Evolutionary conservation across 2,113 vertebrate genomes (phyloP).

Genomic region (Ondatra zibethicus): DNA sequence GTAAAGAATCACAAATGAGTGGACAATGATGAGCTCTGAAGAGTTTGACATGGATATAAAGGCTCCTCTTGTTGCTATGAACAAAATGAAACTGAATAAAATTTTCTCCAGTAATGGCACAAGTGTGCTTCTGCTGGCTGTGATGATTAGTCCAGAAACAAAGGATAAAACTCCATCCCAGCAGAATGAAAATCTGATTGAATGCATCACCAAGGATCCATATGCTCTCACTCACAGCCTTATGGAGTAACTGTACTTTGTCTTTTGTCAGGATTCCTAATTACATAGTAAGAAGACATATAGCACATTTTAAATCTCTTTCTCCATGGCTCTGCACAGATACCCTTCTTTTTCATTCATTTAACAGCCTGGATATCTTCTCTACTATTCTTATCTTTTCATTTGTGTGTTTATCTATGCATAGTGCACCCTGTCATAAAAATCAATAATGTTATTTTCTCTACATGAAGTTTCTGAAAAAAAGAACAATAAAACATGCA

Average conservation of each 20-base stretch:
- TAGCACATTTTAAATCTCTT: neutral
- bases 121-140: neutral
- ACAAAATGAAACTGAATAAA: slow-evolving; percentile 36
- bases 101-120: neutral
- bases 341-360: neutral
- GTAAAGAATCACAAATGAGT: neutral
- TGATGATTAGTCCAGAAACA: neutral
- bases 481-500: neutral
- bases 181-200: neutral
- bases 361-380: neutral
- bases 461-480: neutral
- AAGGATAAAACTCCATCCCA: neutral
- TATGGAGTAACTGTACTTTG: neutral
- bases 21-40: neutral
- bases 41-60: neutral
- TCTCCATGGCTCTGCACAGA: neutral
- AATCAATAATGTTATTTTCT: neutral
- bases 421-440: neutral
- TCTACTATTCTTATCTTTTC: neutral
- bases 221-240: neutral
- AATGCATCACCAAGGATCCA: neutral
- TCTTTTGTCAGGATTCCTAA: neutral
- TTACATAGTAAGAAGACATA: neutral
- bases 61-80: neutral
- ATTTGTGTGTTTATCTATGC: neutral